phyloP scores from a whole-genome alignment of 1,140 invertebrate species.

The Delia radicum region DNA sequence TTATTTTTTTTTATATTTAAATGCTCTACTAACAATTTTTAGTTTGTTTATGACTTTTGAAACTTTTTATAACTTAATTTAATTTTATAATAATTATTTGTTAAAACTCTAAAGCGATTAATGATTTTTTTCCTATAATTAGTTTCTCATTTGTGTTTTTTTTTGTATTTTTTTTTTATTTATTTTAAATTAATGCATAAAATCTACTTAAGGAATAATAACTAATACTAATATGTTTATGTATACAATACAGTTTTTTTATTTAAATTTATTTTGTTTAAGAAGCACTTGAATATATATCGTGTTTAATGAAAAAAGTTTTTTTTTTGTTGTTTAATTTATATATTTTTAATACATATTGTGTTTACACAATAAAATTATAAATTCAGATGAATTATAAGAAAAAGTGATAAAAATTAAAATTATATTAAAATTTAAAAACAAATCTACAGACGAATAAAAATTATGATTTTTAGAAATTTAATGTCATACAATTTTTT shows the following conservation, averaged over 20 bases:
- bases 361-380: neutral
- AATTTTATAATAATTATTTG: conserved; percentile 19
- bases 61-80: neutral
- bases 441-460: neutral
- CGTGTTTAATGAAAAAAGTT: conserved; percentile 51
- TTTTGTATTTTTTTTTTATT: conserved; percentile 2
- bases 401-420: neutral
- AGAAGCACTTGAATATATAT: conserved; percentile 57
- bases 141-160: neutral
- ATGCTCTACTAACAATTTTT: conserved; percentile 16
- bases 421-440: neutral
- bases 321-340: conserved; percentile 33
- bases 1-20: neutral
- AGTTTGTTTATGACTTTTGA: neutral
- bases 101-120: conserved; percentile 32
- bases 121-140: conserved; percentile 15
- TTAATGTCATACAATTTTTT: too few species aligned
- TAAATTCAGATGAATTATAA: too few species aligned
- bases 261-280: conserved; percentile 42
- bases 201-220: neutral
- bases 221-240: conserved; percentile 26
- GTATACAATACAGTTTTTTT: neutral
- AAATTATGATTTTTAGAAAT: neutral
- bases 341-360: neutral
- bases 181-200: conserved; percentile 19